Percentiles rank a stretch among this genome's conserved stretches.
Conservation (phyloP, 1,140 invertebrate species). For the Helicoverpa armigera region DNA sequence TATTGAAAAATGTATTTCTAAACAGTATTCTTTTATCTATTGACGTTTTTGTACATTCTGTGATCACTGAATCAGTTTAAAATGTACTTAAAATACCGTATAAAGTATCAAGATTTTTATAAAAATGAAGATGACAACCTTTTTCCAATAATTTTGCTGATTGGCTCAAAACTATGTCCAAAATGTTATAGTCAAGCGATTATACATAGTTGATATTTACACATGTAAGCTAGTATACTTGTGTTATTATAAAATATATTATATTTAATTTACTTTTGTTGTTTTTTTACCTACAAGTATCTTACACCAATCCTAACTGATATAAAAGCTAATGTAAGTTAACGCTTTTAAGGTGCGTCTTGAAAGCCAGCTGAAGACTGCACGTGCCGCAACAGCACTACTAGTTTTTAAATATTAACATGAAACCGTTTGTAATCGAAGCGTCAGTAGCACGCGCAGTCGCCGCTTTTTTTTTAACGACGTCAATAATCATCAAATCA, state of each 20-base stretch:
- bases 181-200: conserved; percentile 65
- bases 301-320: too few relatives aligned
- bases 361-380: too few relatives aligned
- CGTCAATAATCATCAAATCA: too few relatives aligned
- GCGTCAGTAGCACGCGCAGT: too few relatives aligned
- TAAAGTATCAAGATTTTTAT: conserved; percentile 7
- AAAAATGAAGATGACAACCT: conserved; percentile 12
- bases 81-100: conserved; percentile 15
- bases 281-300: conserved; percentile 35
- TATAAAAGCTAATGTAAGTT: too few relatives aligned
- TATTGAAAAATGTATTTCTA: conserved; percentile 30
- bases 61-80: conserved; percentile 24
- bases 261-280: conserved; percentile 69
- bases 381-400: too few relatives aligned
- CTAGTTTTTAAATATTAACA: too few relatives aligned
- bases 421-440: too few relatives aligned
- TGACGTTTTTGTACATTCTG: conserved; percentile 32
- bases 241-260: conserved; percentile 82
- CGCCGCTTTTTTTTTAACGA: too few relatives aligned
- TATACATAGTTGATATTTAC: conserved; percentile 68
- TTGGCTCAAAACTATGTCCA: conserved; percentile 80
- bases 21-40: conserved; percentile 40
- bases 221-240: conserved; percentile 73
- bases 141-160: conserved; percentile 56
- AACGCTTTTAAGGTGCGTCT: too few relatives aligned